Evolutionary conservation across 2,113 vertebrate species (phyloP), one percentile per base, ranked within the genome.

Genomic region (Mola mola): DNA sequence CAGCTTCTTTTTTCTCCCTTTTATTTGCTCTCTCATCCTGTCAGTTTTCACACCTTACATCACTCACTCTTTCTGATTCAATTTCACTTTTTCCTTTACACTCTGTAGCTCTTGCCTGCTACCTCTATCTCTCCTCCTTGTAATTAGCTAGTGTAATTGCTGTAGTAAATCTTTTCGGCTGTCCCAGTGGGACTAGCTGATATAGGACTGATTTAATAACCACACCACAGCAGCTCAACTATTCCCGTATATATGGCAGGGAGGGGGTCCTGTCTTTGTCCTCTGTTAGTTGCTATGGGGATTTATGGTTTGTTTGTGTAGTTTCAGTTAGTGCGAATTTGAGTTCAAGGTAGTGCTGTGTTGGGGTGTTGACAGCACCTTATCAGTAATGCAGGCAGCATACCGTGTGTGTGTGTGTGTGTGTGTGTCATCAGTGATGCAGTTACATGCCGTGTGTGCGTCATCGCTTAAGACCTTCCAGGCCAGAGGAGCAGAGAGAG

Each of bases 101-200:
- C 77, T 78, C 64, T 65, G 47, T 70, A 63, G 60, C 66, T 87
- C 80, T 79, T 66, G 37, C 72, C 55, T 55, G 34, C 50, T 75
- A 6, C 49, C 15, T 24, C 50, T 66, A 40, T 77, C 70, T 84
- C 64, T 77, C 77, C 70, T 85, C 81, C 72, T 83, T 87, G 82
- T 91, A 92, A 92, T 92, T 91, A 91, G 90, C 89, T 68, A 58
- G 78, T 90, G 88, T 92, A 92, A 91, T 92, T 92, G 90, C 86
- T 84, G 87, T 89, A 88, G 90, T 92, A 91, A 92, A 92, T 92
- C 90, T 92, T 91, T 81, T 84, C 70, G 84, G 86, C 76, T 85
- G 87, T 90, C 86, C 88, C 87, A 89, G 86, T 81, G 89, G 89
- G 89, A 87, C 83, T 85, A 81, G 82, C 88, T 91, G 87, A 91